Percentiles rank a stretch among this genome's conserved stretches.
Evolutionary conservation across 2,888 invertebrate genomes (phyloP).

Genomic region (Lasius fuliginosus): DNA sequence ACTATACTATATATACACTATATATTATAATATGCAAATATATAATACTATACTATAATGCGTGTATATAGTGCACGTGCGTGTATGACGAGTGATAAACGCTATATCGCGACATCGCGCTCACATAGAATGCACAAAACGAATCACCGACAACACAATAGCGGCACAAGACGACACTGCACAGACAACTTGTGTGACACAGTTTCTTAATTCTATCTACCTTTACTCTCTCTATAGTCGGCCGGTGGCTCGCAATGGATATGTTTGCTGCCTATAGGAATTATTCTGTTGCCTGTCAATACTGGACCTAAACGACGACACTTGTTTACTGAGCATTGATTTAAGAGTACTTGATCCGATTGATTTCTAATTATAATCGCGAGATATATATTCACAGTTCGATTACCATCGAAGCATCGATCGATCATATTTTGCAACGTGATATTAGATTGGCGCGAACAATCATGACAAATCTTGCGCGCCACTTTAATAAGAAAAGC

Average conservation of each 20-base stretch:
- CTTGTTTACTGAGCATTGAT: slow-evolving; percentile 79
- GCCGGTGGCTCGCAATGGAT: slow-evolving; percentile 93
- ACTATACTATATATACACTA: not conserved
- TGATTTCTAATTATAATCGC: slow-evolving; percentile 22
- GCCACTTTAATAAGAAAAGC: not conserved
- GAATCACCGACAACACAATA: slow-evolving; percentile 49
- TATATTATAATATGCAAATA: not conserved
- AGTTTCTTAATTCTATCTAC: slow-evolving; percentile 72
- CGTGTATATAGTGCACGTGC: not conserved
- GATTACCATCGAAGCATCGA: not conserved
- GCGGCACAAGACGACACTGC: slow-evolving; percentile 34
- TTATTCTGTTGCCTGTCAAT: slow-evolving; percentile 92
- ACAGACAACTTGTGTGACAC: slow-evolving; percentile 21
- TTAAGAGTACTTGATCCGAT: slow-evolving; percentile 31
- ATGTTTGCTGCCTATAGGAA: slow-evolving; percentile 93
- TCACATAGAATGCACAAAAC: slow-evolving; percentile 54
- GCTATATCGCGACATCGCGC: slow-evolving; percentile 11
- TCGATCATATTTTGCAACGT: not conserved
- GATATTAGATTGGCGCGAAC: not conserved
- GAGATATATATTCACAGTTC: not conserved
- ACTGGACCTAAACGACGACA: slow-evolving; percentile 88
- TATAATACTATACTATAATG: not conserved
- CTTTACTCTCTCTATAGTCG: slow-evolving; percentile 86
- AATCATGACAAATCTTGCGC: not conserved
- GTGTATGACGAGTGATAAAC: slow-evolving; percentile 6